Evolutionary conservation across 2,797 vertebrate species (phyloP), one percentile per base, ranked within the genome.

Genomic region (Halcyon leucocephala): DNA sequence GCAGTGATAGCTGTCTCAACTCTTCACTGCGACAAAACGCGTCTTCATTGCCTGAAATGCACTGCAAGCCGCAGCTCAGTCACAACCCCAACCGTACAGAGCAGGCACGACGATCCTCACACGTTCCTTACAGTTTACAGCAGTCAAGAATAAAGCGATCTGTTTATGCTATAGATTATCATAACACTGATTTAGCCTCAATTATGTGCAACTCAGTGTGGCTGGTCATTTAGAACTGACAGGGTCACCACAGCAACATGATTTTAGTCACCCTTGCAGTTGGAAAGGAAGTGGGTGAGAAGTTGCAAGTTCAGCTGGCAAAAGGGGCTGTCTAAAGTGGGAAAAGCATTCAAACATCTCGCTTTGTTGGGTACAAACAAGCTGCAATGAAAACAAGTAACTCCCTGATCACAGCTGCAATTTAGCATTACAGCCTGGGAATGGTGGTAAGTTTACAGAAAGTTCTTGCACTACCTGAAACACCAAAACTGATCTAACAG

Each of bases 171-270:
- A 80, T 28, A 81, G 74, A 78, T 82, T 80, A 96, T 37, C 21
- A 14, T 90, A 93, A 86, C 19, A 24, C 18, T 78, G 69, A 80
- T 69, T 82, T 87, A 94, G 74, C 78, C 88, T 93, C 73, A 74
- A 66, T 48, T 60, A 86, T 10, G 7, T 41, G 48, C 55, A 92
- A 92, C 65, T 19, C 25, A 94, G 54, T 18, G 25, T 13, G 61
- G 60, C 62, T 82, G 87, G 71, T 91, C 91, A 95, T 81, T 96
- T 94, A 86, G 95, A 97, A 93, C 89, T 86, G 86, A 82, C 93
- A 90, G 67, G 80, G 85, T 96, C 85, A 81, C 72, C 61, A 95
- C 82, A 96, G 93, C 89, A 95, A 89, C 62, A 69, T 35, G 84
- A 92, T 90, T 95, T 95, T 93, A 95, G 86, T 89, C 48, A 12